Conservation (phyloP, 2,888 invertebrate species). For the Muscina levida region DNA sequence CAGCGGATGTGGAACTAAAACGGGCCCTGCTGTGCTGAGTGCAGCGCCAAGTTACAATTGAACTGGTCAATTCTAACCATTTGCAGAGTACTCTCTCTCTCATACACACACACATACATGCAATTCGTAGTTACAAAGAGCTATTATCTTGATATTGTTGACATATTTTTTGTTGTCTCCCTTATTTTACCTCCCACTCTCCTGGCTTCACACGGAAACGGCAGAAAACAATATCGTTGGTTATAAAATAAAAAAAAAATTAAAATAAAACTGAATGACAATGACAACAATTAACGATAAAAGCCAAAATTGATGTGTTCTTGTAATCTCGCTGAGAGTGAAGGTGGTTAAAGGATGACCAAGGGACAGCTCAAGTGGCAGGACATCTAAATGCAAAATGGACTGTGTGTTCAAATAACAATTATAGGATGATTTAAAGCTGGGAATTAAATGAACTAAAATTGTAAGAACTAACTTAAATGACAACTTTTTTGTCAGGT, state of each 20-base stretch:
- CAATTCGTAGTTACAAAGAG: conserved; percentile 1
- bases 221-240: not conserved
- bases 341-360: not conserved
- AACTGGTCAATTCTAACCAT: no score
- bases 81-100: no score
- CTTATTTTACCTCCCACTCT: not conserved
- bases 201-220: not conserved
- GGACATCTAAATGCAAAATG: no score
- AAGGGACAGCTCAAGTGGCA: not conserved
- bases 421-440: no score
- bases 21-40: no score
- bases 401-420: no score
- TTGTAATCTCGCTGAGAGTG: conserved; percentile 25
- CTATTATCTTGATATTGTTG: conserved; percentile 43
- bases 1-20: no score
- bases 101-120: not conserved
- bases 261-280: conserved; percentile 46
- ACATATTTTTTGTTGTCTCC: conserved; percentile 30
- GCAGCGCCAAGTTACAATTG: no score
- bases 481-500: no score
- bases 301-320: conserved; percentile 57
- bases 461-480: no score
- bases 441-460: no score
- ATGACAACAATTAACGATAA: conserved; percentile 62
- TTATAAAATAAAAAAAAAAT: conserved; percentile 33